Percentiles rank a stretch among this genome's conserved stretches.
Evolutionary conservation across 2,888 invertebrate genomes (phyloP).

Genomic region (Drosophila maculinotata): DNA sequence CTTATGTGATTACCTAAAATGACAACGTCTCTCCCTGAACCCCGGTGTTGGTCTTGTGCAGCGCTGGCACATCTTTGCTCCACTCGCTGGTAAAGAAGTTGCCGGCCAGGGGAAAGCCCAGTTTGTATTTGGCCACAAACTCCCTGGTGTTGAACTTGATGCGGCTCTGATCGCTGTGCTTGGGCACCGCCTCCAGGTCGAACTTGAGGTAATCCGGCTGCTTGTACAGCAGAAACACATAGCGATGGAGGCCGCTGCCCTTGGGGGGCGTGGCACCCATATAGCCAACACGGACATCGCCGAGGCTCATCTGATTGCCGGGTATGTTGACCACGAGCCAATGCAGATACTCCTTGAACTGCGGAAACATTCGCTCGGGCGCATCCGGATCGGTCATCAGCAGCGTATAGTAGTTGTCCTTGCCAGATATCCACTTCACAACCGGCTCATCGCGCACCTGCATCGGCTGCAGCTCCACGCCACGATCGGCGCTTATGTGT

Average conservation of each 20-base stretch:
- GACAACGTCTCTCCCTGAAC: slow-evolving; percentile 6
- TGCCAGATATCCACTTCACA: slow-evolving; percentile 59
- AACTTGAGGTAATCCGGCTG: slow-evolving; percentile 87
- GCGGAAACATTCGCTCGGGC: slow-evolving; percentile 91
- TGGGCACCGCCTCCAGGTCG: slow-evolving; percentile 84
- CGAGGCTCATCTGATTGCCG: slow-evolving; percentile 88
- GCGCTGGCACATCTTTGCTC: slow-evolving; percentile 82
- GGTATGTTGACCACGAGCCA: slow-evolving; percentile 95
- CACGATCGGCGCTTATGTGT: slow-evolving; percentile 86
- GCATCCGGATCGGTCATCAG: slow-evolving; percentile 91
- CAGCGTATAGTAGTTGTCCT: slow-evolving; percentile 69
- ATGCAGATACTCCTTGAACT: slow-evolving; percentile 94
- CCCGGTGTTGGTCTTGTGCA: slow-evolving; percentile 75
- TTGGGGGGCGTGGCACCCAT: slow-evolving; percentile 93
- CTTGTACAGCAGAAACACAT: slow-evolving; percentile 91
- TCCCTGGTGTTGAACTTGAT: slow-evolving; percentile 88
- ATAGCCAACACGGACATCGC: slow-evolving; percentile 91
- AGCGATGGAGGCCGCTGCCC: slow-evolving; percentile 90
- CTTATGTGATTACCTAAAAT: slow-evolving; percentile 7
- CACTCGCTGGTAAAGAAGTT: slow-evolving; percentile 75
- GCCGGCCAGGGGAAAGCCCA: slow-evolving; percentile 86
- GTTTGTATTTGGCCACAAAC: slow-evolving; percentile 91
- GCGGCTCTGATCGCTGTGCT: slow-evolving; percentile 85
- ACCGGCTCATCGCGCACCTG: slow-evolving; percentile 82
- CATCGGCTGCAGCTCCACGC: slow-evolving; percentile 90